These are phyloP conservation scores for Halictus quadricinctus DNA, from an alignment of 2,888 invertebrate species.

Conservation along the genomic window DNA sequence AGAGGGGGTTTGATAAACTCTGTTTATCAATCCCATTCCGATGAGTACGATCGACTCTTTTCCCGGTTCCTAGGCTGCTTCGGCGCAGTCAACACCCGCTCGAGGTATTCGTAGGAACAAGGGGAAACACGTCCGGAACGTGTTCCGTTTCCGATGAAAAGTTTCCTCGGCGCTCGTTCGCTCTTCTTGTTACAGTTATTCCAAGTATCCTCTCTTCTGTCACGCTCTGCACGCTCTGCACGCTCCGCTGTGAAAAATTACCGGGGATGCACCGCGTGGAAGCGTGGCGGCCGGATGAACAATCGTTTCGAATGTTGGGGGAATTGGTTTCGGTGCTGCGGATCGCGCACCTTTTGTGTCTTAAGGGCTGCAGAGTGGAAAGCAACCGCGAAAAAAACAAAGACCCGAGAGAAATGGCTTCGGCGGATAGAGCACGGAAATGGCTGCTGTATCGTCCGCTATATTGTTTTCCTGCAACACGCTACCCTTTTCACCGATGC, in stretches of 20 bases:
- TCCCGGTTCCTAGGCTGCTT: neutral
- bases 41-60: neutral
- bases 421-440: neutral
- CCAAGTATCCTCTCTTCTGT: neutral
- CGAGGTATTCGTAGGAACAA: neutral
- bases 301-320: neutral
- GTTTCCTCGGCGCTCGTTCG: neutral
- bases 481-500: neutral
- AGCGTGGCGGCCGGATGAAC: neutral
- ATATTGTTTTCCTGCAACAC: neutral
- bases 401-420: neutral
- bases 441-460: neutral
- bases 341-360: conserved; percentile 1
- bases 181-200: neutral
- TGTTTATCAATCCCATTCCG: neutral
- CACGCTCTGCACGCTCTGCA: no score
- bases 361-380: neutral
- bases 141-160: neutral
- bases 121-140: neutral
- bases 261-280: neutral
- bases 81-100: neutral
- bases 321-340: neutral
- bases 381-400: neutral
- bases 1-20: neutral
- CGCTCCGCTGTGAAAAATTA: neutral